Evolutionary conservation across 2,797 vertebrate species (phyloP), one percentile per base, ranked within the genome.

Genomic region (Melanotaenia nigrans): DNA sequence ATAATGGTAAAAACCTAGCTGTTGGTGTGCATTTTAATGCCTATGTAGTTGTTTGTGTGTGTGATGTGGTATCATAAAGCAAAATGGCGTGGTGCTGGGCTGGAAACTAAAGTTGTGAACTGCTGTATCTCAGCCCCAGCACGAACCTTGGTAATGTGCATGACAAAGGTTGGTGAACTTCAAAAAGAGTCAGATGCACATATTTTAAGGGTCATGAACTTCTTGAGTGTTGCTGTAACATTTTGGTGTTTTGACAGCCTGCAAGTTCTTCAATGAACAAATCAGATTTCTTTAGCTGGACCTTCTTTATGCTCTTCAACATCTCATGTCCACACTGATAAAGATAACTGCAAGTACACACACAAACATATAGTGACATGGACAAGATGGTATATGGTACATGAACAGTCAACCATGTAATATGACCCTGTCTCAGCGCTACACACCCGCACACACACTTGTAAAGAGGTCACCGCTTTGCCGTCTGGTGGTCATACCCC

Each of bases 321-420:
- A 20, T 73, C 20, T 62, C 60, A 25, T 56, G 53, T 58, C 47
- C 40, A 64, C 77, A 79, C 69, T 68, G 65, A 83, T 65, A 63
- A 73, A 71, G 71, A 63, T 57, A 74, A 78, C 75, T 56, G 24
- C 63, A 73, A 58, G 56, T 64, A 78, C 59, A 59, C 59, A 62
- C 68, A 67, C 54, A 68, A 61, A 70, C 11, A 53, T 12, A 77
- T 11, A 2, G 73, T 83, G 82, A 87, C 85, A 79, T 81, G 65
- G 68, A 81, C 84, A 87, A 85, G 85, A 84, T 84, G 85, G 79
- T 81, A 47, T 40, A 90, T 54, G 84, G 74, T 79, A 84, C 82
- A 87, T 87, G 82, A 85, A 71, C 81, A 85, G 71, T 89, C 87
- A 90, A 86, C 81, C 89, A 69, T 85, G 84, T 83, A 89, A 90